These are phyloP conservation scores for Oncorhynchus mykiss DNA, from an alignment of 2,113 vertebrate species.

Conservation along the genomic window DNA sequence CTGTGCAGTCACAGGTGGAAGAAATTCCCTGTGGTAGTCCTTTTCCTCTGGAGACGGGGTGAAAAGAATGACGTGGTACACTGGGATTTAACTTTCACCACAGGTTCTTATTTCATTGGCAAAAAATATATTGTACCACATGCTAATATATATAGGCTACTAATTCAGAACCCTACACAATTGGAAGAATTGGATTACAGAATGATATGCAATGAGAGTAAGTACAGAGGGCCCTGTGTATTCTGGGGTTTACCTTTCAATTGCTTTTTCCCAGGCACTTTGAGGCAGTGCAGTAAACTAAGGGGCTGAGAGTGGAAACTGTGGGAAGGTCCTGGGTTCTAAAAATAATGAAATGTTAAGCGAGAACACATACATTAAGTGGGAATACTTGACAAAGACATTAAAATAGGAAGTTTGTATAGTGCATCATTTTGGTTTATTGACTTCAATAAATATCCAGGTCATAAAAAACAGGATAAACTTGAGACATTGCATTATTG, in stretches of 20 bases:
- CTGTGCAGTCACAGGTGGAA: slow-evolving; percentile 78
- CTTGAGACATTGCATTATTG: not conserved
- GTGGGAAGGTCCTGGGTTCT: slow-evolving; percentile 69
- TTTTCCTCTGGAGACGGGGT: slow-evolving; percentile 64
- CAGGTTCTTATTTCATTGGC: not conserved
- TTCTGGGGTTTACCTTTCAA: slow-evolving; percentile 61
- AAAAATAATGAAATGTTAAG: slow-evolving; percentile 10
- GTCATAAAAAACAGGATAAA: not conserved
- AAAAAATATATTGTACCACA: not conserved
- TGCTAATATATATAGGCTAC: not conserved
- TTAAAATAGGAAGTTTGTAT: not conserved
- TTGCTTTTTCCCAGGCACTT: slow-evolving; percentile 49
- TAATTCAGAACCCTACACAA: not conserved
- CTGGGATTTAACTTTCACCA: not conserved
- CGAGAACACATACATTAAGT: too few species aligned
- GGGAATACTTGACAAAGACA: not conserved
- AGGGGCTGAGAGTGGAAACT: slow-evolving; percentile 72
- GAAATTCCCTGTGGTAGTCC: slow-evolving; percentile 76
- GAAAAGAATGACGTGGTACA: not conserved
- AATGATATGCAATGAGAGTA: not conserved
- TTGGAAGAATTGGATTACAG: not conserved
- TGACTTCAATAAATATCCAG: not conserved
- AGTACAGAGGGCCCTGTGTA: not conserved
- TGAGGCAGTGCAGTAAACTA: slow-evolving; percentile 65
- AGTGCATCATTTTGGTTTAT: not conserved